These are phyloP conservation scores for Lophotis ruficrista DNA, from an alignment of 2,113 vertebrate species.

Conservation along the genomic window DNA sequence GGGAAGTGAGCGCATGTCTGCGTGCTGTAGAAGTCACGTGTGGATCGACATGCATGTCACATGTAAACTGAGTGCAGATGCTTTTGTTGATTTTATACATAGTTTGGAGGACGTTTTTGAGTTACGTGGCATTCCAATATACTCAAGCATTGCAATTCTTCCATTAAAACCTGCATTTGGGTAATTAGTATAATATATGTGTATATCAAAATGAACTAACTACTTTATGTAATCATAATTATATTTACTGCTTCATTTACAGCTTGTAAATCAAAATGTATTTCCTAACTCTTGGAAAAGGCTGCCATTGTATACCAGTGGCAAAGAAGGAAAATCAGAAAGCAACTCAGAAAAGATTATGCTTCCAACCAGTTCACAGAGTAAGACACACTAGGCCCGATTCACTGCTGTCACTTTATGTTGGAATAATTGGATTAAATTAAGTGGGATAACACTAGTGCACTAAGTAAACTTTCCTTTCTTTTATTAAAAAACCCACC, in stretches of 20 bases:
- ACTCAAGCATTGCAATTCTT: constrained; percentile 14
- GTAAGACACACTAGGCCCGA: neutral
- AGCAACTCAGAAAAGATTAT: neutral
- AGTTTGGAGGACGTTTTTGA: neutral
- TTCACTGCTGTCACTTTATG: neutral
- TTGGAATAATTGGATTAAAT: neutral
- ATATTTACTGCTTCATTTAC: constrained; percentile 32
- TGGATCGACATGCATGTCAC: neutral
- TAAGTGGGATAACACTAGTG: neutral
- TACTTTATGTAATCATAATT: constrained; percentile 11
- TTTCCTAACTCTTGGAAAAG: constrained; percentile 16
- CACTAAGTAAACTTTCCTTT: neutral
- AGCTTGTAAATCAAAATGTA: constrained; percentile 25
- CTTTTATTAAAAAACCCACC: neutral
- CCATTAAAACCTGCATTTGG: neutral
- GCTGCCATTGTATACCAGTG: neutral
- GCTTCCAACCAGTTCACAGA: constrained; percentile 20
- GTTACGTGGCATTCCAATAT: neutral
- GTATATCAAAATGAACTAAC: constrained; percentile 39
- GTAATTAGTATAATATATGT: neutral
- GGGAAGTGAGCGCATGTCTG: neutral
- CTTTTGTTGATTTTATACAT: neutral
- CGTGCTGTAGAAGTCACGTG: neutral
- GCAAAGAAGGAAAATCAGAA: constrained; percentile 5
- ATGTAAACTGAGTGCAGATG: neutral